phyloP scores from a whole-genome alignment of 1,140 invertebrate species.

The Macrostomum lignano region DNA sequence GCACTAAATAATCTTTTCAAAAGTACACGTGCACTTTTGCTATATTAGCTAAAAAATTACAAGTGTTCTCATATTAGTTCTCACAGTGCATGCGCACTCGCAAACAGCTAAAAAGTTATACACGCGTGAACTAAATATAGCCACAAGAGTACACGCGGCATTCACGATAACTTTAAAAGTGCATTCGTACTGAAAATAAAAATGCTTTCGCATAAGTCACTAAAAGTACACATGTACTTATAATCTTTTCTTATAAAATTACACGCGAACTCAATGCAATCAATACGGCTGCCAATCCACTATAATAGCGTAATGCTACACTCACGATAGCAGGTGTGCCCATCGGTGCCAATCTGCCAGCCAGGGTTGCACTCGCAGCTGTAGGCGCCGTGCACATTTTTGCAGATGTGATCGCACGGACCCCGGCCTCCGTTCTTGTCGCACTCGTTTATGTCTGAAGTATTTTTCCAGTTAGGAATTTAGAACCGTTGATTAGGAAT shows the following conservation, averaged over 20 bases:
- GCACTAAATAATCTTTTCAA: no score
- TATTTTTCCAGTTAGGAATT: conserved; percentile 2
- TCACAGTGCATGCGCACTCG: no score
- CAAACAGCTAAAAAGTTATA: no score
- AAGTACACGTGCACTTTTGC: no score
- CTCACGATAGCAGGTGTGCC: conserved; percentile 27
- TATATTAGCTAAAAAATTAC: no score
- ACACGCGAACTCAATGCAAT: neutral
- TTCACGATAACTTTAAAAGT: no score
- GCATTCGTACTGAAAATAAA: no score
- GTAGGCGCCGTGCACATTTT: conserved; percentile 29
- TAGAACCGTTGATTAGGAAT: neutral
- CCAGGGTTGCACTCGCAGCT: conserved; percentile 26
- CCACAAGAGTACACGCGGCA: no score
- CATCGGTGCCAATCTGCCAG: conserved; percentile 27
- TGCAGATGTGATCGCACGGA: conserved; percentile 18
- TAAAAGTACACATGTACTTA: no score
- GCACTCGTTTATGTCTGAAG: conserved; percentile 25
- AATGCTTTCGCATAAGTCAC: no score
- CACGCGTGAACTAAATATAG: no score
- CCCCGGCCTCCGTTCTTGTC: conserved; percentile 10
- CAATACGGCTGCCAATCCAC: neutral
- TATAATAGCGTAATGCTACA: conserved; percentile 6
- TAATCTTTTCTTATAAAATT: conserved; percentile 5
- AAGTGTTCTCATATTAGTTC: no score